phyloP scores from a whole-genome alignment of 2,888 invertebrate species.

The Junonia oenone region DNA sequence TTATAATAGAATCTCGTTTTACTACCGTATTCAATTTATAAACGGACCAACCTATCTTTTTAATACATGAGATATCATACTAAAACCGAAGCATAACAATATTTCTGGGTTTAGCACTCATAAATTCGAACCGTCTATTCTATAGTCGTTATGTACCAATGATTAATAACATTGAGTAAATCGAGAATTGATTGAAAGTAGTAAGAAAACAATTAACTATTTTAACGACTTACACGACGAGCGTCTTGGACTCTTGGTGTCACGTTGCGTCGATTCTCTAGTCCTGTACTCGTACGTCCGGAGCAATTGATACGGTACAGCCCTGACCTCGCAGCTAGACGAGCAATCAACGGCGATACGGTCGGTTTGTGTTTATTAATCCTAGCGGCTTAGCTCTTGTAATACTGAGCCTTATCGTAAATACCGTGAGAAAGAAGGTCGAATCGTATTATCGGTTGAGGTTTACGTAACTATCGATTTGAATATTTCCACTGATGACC shows the following conservation, averaged over 20 bases:
- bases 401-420: background rate
- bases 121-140: too few relatives aligned
- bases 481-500: too few relatives aligned
- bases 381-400: background rate
- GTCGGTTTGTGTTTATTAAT: conserved; percentile 12
- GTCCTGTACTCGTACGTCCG: conserved; percentile 11
- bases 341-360: conserved; percentile 18
- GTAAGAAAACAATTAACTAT: conserved; percentile 7
- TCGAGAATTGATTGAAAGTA: background rate
- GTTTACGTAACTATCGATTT: background rate
- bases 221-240: conserved; percentile 7
- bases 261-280: conserved; percentile 7
- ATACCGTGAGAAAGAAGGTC: background rate
- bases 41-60: conserved; percentile 4
- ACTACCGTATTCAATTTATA: conserved; percentile 38
- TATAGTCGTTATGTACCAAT: too few relatives aligned
- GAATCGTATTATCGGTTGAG: background rate
- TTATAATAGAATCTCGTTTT: conserved; percentile 55
- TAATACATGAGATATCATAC: background rate
- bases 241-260: conserved; percentile 4
- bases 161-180: too few relatives aligned
- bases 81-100: background rate
- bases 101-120: background rate
- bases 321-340: conserved; percentile 21
- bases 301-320: conserved; percentile 18